A percentile compares a stretch with the other conserved stretches of the same genome.
These are phyloP conservation scores for Apamea anceps DNA, from an alignment of 2,888 invertebrate genomes.

Conservation along the genomic window DNA sequence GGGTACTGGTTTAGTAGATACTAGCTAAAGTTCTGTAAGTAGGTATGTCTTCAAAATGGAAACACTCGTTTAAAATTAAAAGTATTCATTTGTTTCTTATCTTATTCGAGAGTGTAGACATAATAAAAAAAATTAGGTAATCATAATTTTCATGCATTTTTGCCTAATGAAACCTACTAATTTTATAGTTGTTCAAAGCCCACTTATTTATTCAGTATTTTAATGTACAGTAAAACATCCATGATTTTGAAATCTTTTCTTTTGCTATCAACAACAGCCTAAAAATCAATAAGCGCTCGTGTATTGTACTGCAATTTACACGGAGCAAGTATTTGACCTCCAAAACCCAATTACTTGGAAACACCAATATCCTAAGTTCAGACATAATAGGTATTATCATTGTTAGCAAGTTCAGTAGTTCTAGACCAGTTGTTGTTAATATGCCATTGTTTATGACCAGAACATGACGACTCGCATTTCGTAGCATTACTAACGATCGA, in stretches of 20 bases:
- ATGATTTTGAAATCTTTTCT: background rate
- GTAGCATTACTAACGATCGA: conserved; percentile 29
- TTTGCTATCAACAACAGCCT: too few relatives aligned
- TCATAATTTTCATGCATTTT: background rate
- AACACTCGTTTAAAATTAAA: background rate
- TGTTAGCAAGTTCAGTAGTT: conserved; percentile 52
- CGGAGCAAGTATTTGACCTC: conserved; percentile 44
- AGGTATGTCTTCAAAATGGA: background rate
- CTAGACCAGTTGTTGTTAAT: conserved; percentile 52
- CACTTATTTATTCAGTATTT: background rate
- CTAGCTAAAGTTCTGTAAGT: background rate
- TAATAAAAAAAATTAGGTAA: background rate
- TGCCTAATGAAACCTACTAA: background rate
- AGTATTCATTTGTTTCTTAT: background rate
- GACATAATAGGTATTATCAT: conserved; percentile 54
- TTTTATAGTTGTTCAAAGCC: background rate
- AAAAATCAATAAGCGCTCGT: conserved; percentile 16
- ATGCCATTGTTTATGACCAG: conserved; percentile 50
- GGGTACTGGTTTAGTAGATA: background rate
- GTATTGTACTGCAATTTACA: background rate
- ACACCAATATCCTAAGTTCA: conserved; percentile 58
- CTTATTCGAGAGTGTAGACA: background rate
- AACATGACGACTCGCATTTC: conserved; percentile 53
- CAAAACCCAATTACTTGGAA: conserved; percentile 45
- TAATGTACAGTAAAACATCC: too few relatives aligned